A percentile compares a stretch with the other conserved stretches of the same genome.
Evolutionary conservation across 2,113 vertebrate genomes (phyloP).

Genomic region (Callipepla californica): DNA sequence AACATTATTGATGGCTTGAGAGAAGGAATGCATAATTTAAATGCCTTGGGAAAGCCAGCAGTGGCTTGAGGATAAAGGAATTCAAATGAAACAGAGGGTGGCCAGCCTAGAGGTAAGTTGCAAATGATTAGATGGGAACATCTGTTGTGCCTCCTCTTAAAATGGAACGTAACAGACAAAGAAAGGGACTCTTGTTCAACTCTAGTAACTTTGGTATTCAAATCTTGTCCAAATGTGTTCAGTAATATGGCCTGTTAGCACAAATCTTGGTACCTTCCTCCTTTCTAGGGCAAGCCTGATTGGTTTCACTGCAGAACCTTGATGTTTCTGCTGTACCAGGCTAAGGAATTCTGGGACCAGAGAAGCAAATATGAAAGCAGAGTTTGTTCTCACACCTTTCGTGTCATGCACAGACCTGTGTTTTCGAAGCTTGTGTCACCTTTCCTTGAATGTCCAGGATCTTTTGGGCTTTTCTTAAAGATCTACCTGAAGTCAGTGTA

Average conservation of each 20-base stretch:
- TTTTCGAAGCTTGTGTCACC: not conserved
- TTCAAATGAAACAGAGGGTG: not conserved
- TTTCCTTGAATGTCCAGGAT: not conserved
- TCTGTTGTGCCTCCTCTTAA: not conserved
- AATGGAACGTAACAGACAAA: not conserved
- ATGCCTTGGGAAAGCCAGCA: not conserved
- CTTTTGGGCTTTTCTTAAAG: not conserved
- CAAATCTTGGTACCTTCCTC: not conserved
- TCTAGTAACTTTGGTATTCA: not conserved
- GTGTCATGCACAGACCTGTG: not conserved
- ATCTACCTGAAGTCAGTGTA: not conserved
- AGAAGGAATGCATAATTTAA: constrained; percentile 51
- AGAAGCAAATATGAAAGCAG: not conserved
- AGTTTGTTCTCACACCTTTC: not conserved
- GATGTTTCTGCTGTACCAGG: not conserved
- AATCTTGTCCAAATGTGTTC: not conserved
- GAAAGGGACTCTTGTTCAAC: not conserved
- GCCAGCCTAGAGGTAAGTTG: not conserved
- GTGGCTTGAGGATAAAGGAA: not conserved
- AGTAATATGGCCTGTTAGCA: not conserved
- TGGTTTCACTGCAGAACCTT: not conserved
- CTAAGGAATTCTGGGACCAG: not conserved
- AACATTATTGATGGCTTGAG: constrained; percentile 57
- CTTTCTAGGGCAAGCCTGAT: not conserved
- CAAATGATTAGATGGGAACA: not conserved